Conservation (phyloP, 2,113 vertebrate genomes). For the Melanotaenia duboulayi region DNA sequence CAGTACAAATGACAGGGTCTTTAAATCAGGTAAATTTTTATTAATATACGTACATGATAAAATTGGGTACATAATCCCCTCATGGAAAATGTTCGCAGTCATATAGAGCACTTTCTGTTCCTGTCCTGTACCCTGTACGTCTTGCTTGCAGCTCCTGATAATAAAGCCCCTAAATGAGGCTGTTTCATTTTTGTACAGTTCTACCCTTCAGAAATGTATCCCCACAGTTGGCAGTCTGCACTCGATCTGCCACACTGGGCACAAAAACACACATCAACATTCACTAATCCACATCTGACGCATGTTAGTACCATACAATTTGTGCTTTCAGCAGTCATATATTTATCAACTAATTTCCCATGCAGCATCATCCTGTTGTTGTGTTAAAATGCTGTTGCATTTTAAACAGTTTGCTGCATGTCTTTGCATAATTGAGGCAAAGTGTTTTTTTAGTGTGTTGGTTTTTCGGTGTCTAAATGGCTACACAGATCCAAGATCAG, state of each 20-base stretch:
- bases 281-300: conserved; percentile 16
- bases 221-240: not conserved
- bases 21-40: too few species aligned
- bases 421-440: conserved; percentile 13
- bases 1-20: too few species aligned
- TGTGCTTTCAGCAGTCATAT: conserved; percentile 24
- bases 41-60: too few species aligned
- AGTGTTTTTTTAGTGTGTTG: not conserved
- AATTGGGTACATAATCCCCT: not conserved
- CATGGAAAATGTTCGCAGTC: not conserved
- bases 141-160: not conserved
- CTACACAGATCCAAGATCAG: too few species aligned
- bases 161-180: not conserved
- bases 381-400: too few species aligned
- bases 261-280: not conserved
- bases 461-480: too few species aligned
- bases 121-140: not conserved
- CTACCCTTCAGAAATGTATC: conserved; percentile 3
- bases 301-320: not conserved
- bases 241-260: not conserved
- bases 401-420: conserved; percentile 14
- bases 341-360: conserved; percentile 8
- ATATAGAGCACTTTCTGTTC: not conserved
- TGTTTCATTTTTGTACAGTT: not conserved
- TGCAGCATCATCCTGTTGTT: not conserved